phyloP scores from a whole-genome alignment of 1,140 invertebrate species.

The Tetraneura akinire region DNA sequence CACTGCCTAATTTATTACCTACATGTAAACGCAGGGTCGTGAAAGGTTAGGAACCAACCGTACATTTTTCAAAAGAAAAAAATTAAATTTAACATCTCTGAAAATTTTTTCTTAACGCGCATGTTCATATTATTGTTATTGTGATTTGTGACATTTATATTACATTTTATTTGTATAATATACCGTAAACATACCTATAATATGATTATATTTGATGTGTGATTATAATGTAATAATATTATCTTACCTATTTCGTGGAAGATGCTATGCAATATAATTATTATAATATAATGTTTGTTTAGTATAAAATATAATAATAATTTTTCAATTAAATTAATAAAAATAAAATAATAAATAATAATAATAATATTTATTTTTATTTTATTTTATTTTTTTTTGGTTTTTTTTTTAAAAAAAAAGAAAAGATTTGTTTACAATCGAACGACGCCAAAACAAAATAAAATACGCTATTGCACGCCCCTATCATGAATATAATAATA shows the following conservation, averaged over 20 bases:
- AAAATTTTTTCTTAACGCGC: too few relatives aligned
- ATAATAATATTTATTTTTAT: background rate
- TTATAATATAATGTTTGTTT: background rate
- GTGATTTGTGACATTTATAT: too few relatives aligned
- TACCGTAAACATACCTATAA: too few relatives aligned
- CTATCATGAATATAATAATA: background rate
- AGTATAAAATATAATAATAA: background rate
- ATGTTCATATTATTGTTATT: too few relatives aligned
- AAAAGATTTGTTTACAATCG: background rate
- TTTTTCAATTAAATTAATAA: background rate
- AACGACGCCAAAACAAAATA: constrained; percentile 13
- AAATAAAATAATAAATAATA: constrained; percentile 31
- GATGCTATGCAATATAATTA: constrained; percentile 4
- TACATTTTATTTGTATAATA: too few relatives aligned
- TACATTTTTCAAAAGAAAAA: background rate
- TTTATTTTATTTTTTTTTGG: too few relatives aligned
- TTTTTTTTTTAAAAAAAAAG: constrained; percentile 7
- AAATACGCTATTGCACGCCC: constrained; percentile 47
- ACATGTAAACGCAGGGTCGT: constrained; percentile 5
- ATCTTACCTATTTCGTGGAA: constrained; percentile 15
- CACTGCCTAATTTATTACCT: constrained; percentile 6
- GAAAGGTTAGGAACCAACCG: constrained; percentile 46
- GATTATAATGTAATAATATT: too few relatives aligned
- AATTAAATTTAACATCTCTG: too few relatives aligned
- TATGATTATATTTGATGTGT: too few relatives aligned